Percentiles rank a stretch among this genome's conserved stretches.
These are phyloP conservation scores for Pseudochirops cupreus DNA, from an alignment of 2,797 vertebrate species.

Conservation along the genomic window DNA sequence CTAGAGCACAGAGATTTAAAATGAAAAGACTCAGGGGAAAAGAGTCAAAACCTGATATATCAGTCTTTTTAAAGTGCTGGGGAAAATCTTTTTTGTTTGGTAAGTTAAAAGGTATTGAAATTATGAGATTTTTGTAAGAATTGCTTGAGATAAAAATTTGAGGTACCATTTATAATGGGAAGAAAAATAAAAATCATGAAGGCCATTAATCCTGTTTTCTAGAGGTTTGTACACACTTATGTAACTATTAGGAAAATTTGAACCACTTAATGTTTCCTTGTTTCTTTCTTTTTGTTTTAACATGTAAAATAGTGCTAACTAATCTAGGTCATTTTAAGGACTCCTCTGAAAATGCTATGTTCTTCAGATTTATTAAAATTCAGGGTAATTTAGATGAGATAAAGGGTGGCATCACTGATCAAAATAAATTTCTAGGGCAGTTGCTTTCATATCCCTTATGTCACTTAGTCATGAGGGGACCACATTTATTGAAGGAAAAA, in stretches of 20 bases:
- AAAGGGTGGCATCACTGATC: not conserved
- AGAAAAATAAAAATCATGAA: not conserved
- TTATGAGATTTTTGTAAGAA: not conserved
- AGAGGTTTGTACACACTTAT: not conserved
- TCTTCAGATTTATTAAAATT: not conserved
- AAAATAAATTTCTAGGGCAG: not conserved
- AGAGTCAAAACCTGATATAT: not conserved
- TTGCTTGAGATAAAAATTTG: not conserved
- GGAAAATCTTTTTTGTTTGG: not conserved
- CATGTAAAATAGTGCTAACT: not conserved
- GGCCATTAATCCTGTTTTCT: not conserved
- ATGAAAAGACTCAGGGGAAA: not conserved
- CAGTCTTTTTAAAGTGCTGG: not conserved
- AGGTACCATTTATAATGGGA: not conserved
- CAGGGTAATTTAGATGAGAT: not conserved
- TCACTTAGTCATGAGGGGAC: not conserved
- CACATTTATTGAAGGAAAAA: not conserved
- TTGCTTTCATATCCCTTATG: not conserved
- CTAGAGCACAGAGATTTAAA: not conserved
- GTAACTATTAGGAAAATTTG: not conserved
- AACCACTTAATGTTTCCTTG: not conserved
- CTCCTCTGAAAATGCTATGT: not conserved
- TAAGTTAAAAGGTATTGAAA: not conserved
- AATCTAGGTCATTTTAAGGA: not conserved
- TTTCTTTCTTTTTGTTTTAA: not conserved